phyloP scores from a whole-genome alignment of 2,888 invertebrate species.

The Dryobota labecula region DNA sequence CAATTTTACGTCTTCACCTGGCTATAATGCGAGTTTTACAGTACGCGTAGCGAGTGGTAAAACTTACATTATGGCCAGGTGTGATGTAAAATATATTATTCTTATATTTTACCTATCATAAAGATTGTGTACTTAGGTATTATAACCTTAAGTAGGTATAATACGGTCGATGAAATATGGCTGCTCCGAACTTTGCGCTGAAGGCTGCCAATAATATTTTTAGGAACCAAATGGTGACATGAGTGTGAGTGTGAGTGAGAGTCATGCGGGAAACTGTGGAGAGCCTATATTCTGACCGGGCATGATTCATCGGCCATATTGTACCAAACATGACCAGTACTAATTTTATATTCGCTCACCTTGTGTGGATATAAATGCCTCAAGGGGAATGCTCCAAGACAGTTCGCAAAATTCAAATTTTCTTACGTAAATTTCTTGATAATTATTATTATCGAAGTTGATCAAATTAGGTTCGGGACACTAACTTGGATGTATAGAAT shows the following conservation, averaged over 20 bases:
- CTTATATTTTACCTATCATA: background rate
- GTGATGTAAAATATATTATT: too few relatives aligned
- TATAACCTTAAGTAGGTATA: background rate
- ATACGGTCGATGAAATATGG: background rate
- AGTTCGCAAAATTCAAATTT: background rate
- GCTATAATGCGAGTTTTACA: too few relatives aligned
- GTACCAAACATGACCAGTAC: too few relatives aligned
- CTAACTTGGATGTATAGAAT: background rate
- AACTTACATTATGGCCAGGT: too few relatives aligned
- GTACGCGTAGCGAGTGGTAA: too few relatives aligned
- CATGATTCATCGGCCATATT: too few relatives aligned
- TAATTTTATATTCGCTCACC: background rate
- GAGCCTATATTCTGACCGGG: too few relatives aligned
- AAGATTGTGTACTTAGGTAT: background rate
- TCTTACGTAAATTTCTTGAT: background rate
- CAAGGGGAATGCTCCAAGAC: too few relatives aligned
- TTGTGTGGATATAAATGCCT: background rate
- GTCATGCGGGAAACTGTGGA: too few relatives aligned
- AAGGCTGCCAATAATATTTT: background rate
- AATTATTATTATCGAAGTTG: background rate
- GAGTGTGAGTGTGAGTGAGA: background rate
- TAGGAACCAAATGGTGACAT: background rate
- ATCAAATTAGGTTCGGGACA: background rate
- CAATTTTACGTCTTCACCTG: too few relatives aligned
- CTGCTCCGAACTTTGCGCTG: background rate